Evolutionary conservation across 2,888 invertebrate species (phyloP).

Genomic region (Hyalella azteca): DNA sequence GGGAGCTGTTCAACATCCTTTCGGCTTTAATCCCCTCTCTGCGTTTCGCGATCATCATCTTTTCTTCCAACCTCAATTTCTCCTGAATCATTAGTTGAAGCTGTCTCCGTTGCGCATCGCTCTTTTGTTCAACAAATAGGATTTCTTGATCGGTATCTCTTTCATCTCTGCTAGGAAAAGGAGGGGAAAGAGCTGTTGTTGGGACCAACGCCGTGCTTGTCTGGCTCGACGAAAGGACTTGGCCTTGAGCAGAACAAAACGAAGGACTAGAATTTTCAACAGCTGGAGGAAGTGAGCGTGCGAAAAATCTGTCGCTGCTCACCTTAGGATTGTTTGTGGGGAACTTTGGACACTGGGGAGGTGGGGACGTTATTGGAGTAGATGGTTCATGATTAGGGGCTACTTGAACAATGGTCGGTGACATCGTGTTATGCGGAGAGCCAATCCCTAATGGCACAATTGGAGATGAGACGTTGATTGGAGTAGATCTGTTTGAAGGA

Average conservation of each 20-base stretch:
- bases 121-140: background rate
- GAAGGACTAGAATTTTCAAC: background rate
- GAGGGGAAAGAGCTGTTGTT: background rate
- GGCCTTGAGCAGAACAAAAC: background rate
- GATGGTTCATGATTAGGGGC: background rate
- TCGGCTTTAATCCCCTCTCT: conserved; percentile 33
- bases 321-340: background rate
- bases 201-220: background rate
- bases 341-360: background rate
- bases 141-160: background rate
- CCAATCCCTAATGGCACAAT: background rate
- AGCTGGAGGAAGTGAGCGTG: background rate
- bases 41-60: conserved; percentile 58
- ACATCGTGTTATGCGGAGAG: conserved; percentile 14
- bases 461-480: background rate
- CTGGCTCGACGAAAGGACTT: background rate
- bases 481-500: background rate
- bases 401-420: background rate
- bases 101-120: conserved; percentile 46
- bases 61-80: conserved; percentile 52
- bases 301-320: background rate
- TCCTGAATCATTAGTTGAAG: conserved; percentile 56
- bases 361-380: background rate
- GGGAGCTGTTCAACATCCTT: background rate
- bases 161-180: background rate